phyloP scores from a whole-genome alignment of 2,797 vertebrate species.

The Borostomias antarcticus region DNA sequence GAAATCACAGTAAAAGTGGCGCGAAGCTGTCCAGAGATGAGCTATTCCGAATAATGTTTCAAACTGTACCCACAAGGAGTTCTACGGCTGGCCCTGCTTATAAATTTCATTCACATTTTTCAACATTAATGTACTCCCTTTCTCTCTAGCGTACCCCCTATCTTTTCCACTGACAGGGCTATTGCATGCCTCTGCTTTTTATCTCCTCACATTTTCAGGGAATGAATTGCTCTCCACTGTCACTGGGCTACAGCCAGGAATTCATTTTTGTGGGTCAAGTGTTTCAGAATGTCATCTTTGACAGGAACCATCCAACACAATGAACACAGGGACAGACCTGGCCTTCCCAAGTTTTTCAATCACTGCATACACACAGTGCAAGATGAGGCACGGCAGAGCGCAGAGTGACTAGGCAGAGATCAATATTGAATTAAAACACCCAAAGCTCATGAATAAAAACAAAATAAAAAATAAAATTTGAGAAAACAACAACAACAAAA shows the following conservation, averaged over 20 bases:
- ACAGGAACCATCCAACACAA: slow-evolving; percentile 78
- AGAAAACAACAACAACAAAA: slow-evolving; percentile 45
- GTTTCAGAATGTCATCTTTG: slow-evolving; percentile 80
- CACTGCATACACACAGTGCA: slow-evolving; percentile 64
- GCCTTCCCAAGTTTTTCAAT: slow-evolving; percentile 62
- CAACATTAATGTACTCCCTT: slow-evolving; percentile 69
- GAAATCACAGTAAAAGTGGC: slow-evolving; percentile 66
- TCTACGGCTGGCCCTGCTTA: slow-evolving; percentile 57
- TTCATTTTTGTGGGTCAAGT: slow-evolving; percentile 82
- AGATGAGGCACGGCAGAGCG: slow-evolving; percentile 40
- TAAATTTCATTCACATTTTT: slow-evolving; percentile 73
- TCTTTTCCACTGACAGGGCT: slow-evolving; percentile 69
- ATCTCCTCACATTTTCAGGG: slow-evolving; percentile 76
- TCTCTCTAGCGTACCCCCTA: slow-evolving; percentile 27
- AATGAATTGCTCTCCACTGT: slow-evolving; percentile 78
- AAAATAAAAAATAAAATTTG: slow-evolving; percentile 59
- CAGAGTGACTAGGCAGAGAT: slow-evolving; percentile 63
- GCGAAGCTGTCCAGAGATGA: slow-evolving; percentile 47
- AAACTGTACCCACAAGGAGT: slow-evolving; percentile 52
- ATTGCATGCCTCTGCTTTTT: slow-evolving; percentile 71
- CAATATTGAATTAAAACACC: slow-evolving; percentile 76
- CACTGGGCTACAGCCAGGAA: slow-evolving; percentile 76
- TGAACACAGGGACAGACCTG: slow-evolving; percentile 73
- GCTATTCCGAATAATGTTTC: slow-evolving; percentile 57
- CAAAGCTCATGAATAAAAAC: slow-evolving; percentile 70